Conservation (phyloP, 2,888 invertebrate genomes). For the Zelleria hepariella region DNA sequence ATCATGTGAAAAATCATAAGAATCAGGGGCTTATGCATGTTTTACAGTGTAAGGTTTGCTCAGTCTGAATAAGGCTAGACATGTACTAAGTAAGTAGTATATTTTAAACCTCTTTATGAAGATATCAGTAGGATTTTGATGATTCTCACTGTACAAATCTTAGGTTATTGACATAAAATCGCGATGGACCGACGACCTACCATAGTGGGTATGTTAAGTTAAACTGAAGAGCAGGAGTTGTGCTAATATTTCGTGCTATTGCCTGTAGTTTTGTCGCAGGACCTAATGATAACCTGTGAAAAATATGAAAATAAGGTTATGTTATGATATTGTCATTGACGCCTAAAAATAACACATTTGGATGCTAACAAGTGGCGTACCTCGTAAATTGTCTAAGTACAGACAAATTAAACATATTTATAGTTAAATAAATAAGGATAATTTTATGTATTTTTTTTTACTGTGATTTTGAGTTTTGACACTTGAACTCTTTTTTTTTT, state of each 20-base stretch:
- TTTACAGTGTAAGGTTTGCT: too few relatives aligned
- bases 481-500: too few relatives aligned
- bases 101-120: too few relatives aligned
- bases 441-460: neutral
- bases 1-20: too few relatives aligned
- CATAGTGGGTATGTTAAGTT: slow-evolving; percentile 55
- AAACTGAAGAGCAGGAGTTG: slow-evolving; percentile 41
- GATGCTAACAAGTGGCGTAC: slow-evolving; percentile 20
- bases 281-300: slow-evolving; percentile 44
- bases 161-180: neutral
- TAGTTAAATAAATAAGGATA: neutral
- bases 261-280: slow-evolving; percentile 27
- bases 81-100: too few relatives aligned
- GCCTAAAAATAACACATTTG: too few relatives aligned
- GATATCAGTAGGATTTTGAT: too few relatives aligned
- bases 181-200: slow-evolving; percentile 25
- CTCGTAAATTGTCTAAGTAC: slow-evolving; percentile 49
- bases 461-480: neutral
- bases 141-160: too few relatives aligned
- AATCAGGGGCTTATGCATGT: too few relatives aligned
- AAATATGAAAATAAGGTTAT: slow-evolving; percentile 4
- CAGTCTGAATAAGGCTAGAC: too few relatives aligned
- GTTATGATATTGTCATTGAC: neutral
- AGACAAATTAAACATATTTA: slow-evolving; percentile 40
- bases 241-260: slow-evolving; percentile 34